These are phyloP conservation scores for Timema podura DNA, from an alignment of 2,888 invertebrate species.

Conservation along the genomic window DNA sequence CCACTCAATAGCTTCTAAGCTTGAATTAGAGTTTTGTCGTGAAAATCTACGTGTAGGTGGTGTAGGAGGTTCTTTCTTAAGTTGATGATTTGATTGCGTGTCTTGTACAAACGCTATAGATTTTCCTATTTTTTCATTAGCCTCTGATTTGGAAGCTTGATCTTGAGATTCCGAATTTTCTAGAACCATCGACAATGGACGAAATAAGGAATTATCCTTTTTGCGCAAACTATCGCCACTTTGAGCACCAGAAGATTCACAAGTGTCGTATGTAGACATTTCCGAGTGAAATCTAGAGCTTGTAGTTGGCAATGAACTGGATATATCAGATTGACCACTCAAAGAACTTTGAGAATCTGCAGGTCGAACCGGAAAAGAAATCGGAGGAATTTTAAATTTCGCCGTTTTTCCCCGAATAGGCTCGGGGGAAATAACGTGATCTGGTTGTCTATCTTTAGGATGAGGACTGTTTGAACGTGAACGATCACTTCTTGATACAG, in stretches of 20 bases:
- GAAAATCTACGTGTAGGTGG: constrained; percentile 41
- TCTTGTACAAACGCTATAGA: neutral
- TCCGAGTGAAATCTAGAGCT: constrained; percentile 17
- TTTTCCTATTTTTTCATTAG: neutral
- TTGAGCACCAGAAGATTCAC: constrained; percentile 13
- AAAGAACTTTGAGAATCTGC: constrained; percentile 30
- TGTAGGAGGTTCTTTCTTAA: constrained; percentile 34
- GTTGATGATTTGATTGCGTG: neutral
- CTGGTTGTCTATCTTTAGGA: constrained; percentile 15
- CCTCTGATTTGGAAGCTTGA: constrained; percentile 18
- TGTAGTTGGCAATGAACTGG: constrained; percentile 23
- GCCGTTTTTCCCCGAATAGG: constrained; percentile 16
- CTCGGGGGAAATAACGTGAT: constrained; percentile 8
- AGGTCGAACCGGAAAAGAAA: constrained; percentile 18
- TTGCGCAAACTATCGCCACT: constrained; percentile 21
- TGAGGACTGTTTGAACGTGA: constrained; percentile 30
- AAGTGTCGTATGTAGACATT: constrained; percentile 13
- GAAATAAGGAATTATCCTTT: constrained; percentile 24
- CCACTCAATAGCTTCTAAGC: constrained; percentile 36
- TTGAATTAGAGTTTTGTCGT: constrained; percentile 35
- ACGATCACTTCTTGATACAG: constrained; percentile 20
- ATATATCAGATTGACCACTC: constrained; percentile 29
- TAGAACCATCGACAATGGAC: constrained; percentile 39
- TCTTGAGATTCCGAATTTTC: constrained; percentile 35
- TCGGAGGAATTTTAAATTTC: constrained; percentile 23